These are phyloP conservation scores for Meloidogyne chitwoodi DNA, from an alignment of 1,140 invertebrate species.

Conservation along the genomic window DNA sequence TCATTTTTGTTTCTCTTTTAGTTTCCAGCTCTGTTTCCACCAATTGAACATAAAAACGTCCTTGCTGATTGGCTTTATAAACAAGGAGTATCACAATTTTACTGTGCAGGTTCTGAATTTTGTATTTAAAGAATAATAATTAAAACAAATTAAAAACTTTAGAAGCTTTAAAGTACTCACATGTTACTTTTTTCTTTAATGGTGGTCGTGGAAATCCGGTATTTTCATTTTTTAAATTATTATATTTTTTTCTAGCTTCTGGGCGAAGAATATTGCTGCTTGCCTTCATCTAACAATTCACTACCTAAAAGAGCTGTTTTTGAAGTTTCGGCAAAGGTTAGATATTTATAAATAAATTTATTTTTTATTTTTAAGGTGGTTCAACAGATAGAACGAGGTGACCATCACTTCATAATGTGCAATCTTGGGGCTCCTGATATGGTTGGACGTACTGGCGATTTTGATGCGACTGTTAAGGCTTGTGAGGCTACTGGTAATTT, in stretches of 20 bases:
- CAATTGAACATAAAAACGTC: conserved; percentile 62
- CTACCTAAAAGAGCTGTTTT: conserved; percentile 63
- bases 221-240: neutral
- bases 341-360: neutral
- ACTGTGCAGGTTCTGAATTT: conserved; percentile 61
- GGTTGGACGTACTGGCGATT: conserved; percentile 64
- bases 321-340: conserved; percentile 61
- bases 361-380: conserved; percentile 58
- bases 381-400: conserved; percentile 60
- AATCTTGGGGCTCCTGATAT: conserved; percentile 65
- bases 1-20: neutral
- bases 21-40: conserved; percentile 62
- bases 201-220: conserved; percentile 61
- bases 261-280: conserved; percentile 62
- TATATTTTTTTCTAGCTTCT: conserved; percentile 53
- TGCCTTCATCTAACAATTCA: conserved; percentile 64
- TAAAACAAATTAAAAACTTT: neutral
- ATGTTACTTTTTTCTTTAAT: conserved; percentile 65
- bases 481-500: conserved; percentile 61
- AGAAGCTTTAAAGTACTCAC: conserved; percentile 65
- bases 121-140: no score
- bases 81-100: conserved; percentile 61
- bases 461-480: conserved; percentile 63
- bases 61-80: conserved; percentile 62
- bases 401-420: conserved; percentile 64